Base-by-base conservation (phyloP, 2,888 invertebrate genomes). In the Tanypteryx hageni region DNA sequence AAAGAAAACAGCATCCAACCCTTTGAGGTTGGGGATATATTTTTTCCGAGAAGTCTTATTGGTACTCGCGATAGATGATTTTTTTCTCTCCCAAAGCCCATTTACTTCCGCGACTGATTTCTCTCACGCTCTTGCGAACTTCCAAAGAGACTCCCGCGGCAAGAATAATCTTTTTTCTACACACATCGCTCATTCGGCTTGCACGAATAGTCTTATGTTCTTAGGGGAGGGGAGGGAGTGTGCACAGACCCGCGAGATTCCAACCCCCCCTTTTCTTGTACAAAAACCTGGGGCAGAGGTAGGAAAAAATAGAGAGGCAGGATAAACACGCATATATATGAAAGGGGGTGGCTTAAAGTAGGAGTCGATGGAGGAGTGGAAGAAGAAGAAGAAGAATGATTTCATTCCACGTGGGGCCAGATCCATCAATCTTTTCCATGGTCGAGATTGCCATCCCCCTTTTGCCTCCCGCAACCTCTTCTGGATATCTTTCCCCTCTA, bases 81-180 rank as follows among this genome's bases (percentile, higher is more conserved):
- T 44, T 44, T 44, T 44, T 5, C 27, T 44, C 44, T 89, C 89
- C 31, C n/a, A 13, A n/a, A 89, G 44, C 27, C 64, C 59, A 31
- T 64, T 89, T 68, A 64, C 86, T 86, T 57, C 44, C 64, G 61
- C 44, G 61, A 61, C 89, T 68, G 89, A 89, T 89, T 89, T 89
- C 89, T 89, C 64, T 89, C 68, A n/a, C 44, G 31, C 83, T 18
- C 31, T 82, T 44, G 7, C 82, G 10, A 44, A 16, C 18, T 56
- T 57, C 44, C 44, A 89, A 61, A 86, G 5, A 86, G 89, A 61
- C 68, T 61, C 89, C 64, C 18, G 27, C 56, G 14, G 89, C 56
- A 13, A 5, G 44, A 44, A 89, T 68, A 89, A 44, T 64, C 68
- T n/a, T 44, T 89, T 64, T 44, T 89, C 89, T 4, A 76, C 22